phyloP scores from a whole-genome alignment of 2,888 invertebrate genomes.

The Prenolepis imparis region DNA sequence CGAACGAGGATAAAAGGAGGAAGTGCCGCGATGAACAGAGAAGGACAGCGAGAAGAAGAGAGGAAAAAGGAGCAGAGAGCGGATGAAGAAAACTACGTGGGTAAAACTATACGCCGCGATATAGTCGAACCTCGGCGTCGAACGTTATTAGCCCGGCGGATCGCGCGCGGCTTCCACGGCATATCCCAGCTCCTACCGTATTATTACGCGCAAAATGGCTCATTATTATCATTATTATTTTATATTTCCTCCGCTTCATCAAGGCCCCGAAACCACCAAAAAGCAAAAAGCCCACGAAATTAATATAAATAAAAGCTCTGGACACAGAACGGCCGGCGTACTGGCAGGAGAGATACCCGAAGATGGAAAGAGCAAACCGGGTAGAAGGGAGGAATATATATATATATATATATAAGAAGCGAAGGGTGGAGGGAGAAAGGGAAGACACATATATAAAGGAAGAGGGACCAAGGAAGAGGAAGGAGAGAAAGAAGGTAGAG shows the following conservation, averaged over 20 bases:
- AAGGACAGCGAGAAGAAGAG: not conserved
- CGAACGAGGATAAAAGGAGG: not conserved
- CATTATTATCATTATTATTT: constrained; percentile 85
- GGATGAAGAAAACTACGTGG: constrained; percentile 47
- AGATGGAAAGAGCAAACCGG: constrained; percentile 48
- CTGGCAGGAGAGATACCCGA: constrained; percentile 41
- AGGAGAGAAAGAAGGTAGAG: constrained; percentile 17
- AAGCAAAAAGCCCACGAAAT: constrained; percentile 83
- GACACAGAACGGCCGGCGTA: constrained; percentile 69
- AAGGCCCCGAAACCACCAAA: constrained; percentile 77
- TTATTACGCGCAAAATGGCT: constrained; percentile 85
- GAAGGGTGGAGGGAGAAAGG: constrained; percentile 30
- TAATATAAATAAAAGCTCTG: constrained; percentile 84
- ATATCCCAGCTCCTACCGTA: constrained; percentile 82
- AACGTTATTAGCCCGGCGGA: constrained; percentile 81
- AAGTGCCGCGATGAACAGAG: constrained; percentile 17
- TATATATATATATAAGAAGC: not conserved
- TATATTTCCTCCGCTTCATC: constrained; percentile 81
- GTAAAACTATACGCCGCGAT: constrained; percentile 55
- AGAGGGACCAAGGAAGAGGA: constrained; percentile 14
- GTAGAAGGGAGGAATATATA: constrained; percentile 17
- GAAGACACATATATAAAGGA: constrained; percentile 52
- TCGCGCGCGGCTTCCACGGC: constrained; percentile 77
- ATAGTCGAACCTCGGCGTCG: constrained; percentile 67
- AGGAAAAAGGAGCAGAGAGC: not conserved